Conservation (phyloP, 2,797 vertebrate species). For the Rhincodon typus region DNA sequence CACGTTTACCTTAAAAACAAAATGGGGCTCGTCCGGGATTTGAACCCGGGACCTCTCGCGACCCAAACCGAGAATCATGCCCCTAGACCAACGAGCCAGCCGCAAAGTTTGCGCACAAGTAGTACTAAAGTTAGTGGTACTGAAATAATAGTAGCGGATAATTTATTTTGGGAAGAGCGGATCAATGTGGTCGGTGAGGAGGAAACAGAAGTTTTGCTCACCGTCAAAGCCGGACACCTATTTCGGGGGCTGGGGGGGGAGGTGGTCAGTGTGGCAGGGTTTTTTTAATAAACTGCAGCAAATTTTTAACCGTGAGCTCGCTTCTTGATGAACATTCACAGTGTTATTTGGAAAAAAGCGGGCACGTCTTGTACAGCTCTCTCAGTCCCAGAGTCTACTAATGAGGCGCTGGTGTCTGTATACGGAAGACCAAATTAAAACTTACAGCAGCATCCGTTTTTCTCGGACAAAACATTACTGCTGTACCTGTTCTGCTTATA, state of each 20-base stretch:
- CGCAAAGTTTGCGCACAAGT: rapidly evolving
- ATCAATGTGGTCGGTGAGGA: background rate
- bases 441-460: background rate
- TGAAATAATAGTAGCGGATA: background rate
- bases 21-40: constrained; percentile 17
- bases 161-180: background rate
- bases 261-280: background rate
- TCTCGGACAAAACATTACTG: background rate
- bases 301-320: background rate
- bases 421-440: no score
- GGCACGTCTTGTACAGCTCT: background rate
- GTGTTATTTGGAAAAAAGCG: no score
- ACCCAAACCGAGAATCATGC: constrained; percentile 12
- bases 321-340: no score
- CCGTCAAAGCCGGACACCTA: background rate
- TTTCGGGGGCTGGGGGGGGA: background rate
- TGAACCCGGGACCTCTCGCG: constrained; percentile 27
- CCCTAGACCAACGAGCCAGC: constrained; percentile 8
- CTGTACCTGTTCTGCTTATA: background rate
- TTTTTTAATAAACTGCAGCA: background rate
- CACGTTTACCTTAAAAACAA: background rate
- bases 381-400: background rate
- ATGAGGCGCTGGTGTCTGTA: background rate
- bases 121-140: background rate
- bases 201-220: background rate